These are phyloP conservation scores for Azemiops feae DNA, from an alignment of 2,113 vertebrate species.

Conservation along the genomic window DNA sequence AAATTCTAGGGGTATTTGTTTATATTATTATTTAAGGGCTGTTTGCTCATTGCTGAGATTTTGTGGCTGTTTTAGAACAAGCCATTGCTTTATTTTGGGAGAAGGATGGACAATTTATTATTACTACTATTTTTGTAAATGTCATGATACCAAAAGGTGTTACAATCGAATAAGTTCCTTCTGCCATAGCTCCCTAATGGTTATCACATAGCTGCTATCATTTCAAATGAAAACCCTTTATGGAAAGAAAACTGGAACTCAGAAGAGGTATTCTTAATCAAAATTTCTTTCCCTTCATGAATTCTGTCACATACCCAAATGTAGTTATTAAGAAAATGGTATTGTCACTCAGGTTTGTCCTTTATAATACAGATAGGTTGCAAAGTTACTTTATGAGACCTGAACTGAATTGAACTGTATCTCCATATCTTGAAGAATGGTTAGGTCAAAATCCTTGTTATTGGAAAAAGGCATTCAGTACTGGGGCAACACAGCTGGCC, in stretches of 20 bases:
- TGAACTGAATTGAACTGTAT: background rate
- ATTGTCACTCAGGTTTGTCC: background rate
- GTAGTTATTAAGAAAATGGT: constrained; percentile 1
- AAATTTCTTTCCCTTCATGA: background rate
- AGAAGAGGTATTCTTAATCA: constrained; percentile 8
- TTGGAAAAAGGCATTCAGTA: background rate
- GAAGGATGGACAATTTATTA: constrained; percentile 16
- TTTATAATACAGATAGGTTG: background rate
- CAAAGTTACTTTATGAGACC: background rate
- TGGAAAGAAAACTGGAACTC: constrained; percentile 16
- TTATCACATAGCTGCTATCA: constrained; percentile 42
- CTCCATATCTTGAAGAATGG: background rate
- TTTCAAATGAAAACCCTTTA: constrained; percentile 17
- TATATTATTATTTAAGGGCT: background rate
- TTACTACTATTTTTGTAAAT: background rate
- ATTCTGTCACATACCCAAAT: background rate
- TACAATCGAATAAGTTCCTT: constrained; percentile 54
- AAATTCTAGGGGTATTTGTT: background rate
- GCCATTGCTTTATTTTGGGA: constrained; percentile 13
- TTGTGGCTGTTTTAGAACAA: background rate
- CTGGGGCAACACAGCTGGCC: background rate
- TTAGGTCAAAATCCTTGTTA: background rate
- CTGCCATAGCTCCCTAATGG: constrained; percentile 43
- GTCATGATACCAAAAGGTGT: constrained; percentile 23
- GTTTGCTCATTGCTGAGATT: background rate